These are phyloP conservation scores for Portunus trituberculatus DNA, from an alignment of 1,140 invertebrate species.

Conservation along the genomic window DNA sequence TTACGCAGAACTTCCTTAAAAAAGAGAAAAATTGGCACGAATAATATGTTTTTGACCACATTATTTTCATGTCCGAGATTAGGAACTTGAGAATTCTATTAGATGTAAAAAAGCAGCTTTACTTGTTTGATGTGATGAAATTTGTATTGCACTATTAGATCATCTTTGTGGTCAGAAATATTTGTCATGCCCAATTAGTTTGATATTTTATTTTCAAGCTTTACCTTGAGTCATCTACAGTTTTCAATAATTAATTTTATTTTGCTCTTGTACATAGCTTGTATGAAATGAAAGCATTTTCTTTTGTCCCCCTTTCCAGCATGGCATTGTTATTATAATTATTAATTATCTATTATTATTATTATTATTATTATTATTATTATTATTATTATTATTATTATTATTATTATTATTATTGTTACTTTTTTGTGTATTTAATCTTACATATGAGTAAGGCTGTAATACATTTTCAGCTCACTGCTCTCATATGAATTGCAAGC, in stretches of 20 bases:
- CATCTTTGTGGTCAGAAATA: background rate
- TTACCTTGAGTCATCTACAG: conserved; percentile 13
- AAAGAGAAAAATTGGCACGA: background rate
- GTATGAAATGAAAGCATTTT: conserved; percentile 75
- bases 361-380: too few species aligned
- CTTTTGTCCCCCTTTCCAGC: conserved; percentile 32
- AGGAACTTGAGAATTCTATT: background rate
- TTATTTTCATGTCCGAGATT: background rate
- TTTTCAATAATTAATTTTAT: conserved; percentile 28
- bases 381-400: too few species aligned
- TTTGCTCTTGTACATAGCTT: conserved; percentile 51
- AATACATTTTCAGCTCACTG: background rate
- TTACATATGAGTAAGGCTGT: conserved; percentile 34
- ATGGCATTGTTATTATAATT: background rate
- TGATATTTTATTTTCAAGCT: background rate
- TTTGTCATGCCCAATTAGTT: background rate
- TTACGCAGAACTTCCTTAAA: background rate
- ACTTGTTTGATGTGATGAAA: background rate
- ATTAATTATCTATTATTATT: too few species aligned
- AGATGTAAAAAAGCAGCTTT: background rate
- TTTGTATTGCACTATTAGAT: background rate
- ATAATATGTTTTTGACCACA: background rate
- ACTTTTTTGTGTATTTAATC: background rate
- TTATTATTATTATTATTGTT: too few species aligned
- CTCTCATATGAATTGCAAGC: conserved; percentile 3